Conservation (phyloP, 2,113 vertebrate genomes). For the Cochlearius cochlearius region DNA sequence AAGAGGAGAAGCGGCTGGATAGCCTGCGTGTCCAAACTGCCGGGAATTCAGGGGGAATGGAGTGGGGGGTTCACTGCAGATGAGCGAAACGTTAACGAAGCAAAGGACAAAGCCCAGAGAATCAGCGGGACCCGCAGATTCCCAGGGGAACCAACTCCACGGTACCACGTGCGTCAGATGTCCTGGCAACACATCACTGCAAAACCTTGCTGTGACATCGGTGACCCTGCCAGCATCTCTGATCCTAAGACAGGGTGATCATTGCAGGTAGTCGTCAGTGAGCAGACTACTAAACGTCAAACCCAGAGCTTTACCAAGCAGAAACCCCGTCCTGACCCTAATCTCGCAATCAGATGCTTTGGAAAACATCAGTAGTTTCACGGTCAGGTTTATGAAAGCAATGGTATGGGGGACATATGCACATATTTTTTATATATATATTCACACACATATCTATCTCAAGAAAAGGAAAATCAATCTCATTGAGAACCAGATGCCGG, state of each 20-base stretch:
- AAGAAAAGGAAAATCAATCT: not conserved
- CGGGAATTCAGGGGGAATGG: fast-evolving
- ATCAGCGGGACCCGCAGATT: not conserved
- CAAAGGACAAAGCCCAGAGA: not conserved
- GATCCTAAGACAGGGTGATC: not conserved
- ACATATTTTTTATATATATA: not conserved
- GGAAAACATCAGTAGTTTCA: not conserved
- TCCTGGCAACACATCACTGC: not conserved
- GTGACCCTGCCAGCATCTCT: not conserved
- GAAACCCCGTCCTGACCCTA: not conserved
- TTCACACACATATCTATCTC: not conserved
- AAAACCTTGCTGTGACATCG: not conserved
- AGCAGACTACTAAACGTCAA: not conserved
- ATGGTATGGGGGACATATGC: not conserved
- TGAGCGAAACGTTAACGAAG: fast-evolving
- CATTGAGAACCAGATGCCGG: not conserved
- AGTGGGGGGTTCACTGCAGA: fast-evolving
- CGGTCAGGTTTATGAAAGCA: not conserved
- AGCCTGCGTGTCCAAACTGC: not conserved
- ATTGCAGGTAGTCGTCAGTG: not conserved
- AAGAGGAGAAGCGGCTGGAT: not conserved
- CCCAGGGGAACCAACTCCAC: not conserved
- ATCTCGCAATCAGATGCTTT: fast-evolving
- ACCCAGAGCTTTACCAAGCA: not conserved
- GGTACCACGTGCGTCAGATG: fast-evolving